These are phyloP conservation scores for Helleia helle DNA, from an alignment of 2,888 invertebrate species.

Conservation along the genomic window DNA sequence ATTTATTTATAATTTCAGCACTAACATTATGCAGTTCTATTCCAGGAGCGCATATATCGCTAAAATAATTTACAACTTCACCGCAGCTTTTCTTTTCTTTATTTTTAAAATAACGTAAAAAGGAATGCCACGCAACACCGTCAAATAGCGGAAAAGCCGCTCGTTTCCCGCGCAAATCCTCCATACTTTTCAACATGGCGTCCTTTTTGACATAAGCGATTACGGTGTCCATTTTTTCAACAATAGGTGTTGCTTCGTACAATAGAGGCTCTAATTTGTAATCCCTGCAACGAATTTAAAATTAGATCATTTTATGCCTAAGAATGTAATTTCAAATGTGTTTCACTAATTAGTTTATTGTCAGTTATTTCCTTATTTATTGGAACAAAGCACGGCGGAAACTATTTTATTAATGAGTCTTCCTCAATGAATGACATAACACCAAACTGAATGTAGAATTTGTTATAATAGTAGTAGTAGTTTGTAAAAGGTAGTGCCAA, in stretches of 20 bases:
- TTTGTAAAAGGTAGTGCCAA: too few relatives aligned
- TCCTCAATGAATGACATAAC: too few relatives aligned
- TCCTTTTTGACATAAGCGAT: conserved; percentile 79
- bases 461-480: too few relatives aligned
- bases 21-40: conserved; percentile 29
- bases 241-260: conserved; percentile 75
- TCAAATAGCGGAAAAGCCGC: conserved; percentile 89
- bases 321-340: too few relatives aligned
- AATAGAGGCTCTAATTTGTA: conserved; percentile 72
- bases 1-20: conserved; percentile 26
- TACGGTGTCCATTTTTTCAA: conserved; percentile 75
- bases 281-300: conserved; percentile 62
- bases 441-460: too few relatives aligned
- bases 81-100: conserved; percentile 53
- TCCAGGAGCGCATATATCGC: conserved; percentile 76
- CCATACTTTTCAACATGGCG: conserved; percentile 69
- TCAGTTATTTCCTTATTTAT: too few relatives aligned
- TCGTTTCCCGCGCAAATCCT: conserved; percentile 79
- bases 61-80: conserved; percentile 73
- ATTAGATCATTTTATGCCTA: too few relatives aligned
- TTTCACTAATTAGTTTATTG: too few relatives aligned
- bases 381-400: too few relatives aligned
- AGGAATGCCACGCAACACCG: conserved; percentile 80
- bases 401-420: too few relatives aligned
- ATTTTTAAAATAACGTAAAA: conserved; percentile 53